A percentile compares a stretch with the other conserved stretches of the same genome.
Evolutionary conservation across 2,888 invertebrate genomes (phyloP).

Genomic region (Malthinus flaveolus): DNA sequence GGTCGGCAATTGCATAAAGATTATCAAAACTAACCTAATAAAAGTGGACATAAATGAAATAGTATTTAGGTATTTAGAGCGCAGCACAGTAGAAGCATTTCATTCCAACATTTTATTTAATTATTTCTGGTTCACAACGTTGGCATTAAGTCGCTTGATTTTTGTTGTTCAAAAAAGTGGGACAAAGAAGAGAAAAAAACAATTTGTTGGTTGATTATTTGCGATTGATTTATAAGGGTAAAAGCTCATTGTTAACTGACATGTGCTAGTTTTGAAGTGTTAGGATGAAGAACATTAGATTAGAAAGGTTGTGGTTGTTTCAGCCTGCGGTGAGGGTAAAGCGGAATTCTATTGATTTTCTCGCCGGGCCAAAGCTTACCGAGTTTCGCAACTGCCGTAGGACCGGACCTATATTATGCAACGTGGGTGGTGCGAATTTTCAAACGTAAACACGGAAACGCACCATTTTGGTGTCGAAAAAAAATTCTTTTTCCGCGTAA

Average conservation of each 20-base stretch:
- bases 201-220: conserved; percentile 1
- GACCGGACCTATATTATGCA: conserved; percentile 8
- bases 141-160: no score
- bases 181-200: no score
- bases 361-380: conserved; percentile 26
- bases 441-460: conserved; percentile 11
- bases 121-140: no score
- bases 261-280: conserved; percentile 10
- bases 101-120: no score
- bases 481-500: not conserved
- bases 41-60: no score
- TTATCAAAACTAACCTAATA: no score
- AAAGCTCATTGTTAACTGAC: conserved; percentile 12
- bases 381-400: conserved; percentile 6
- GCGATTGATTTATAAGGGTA: conserved; percentile 3
- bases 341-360: conserved; percentile 33
- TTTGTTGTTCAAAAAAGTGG: no score
- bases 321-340: conserved; percentile 20
- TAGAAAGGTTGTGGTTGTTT: conserved; percentile 30
- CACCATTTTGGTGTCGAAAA: conserved; percentile 1
- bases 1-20: no score
- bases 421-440: conserved; percentile 15
- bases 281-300: conserved; percentile 24
- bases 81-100: no score
- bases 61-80: no score